Conservation (phyloP, 2,113 vertebrate genomes). For the Craseonycteris thonglongyai region DNA sequence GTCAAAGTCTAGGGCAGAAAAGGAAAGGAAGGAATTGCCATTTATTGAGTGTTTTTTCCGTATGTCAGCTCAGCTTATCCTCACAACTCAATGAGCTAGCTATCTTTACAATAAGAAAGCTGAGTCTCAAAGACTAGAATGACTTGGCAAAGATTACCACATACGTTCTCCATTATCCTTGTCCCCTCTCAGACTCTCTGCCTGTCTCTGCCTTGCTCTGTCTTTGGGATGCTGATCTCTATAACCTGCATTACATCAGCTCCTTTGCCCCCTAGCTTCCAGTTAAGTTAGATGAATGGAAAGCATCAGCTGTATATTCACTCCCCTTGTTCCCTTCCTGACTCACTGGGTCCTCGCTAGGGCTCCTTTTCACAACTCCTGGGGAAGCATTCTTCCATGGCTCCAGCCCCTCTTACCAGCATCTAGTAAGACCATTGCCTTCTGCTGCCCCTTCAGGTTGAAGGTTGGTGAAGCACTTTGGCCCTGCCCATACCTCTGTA, state of each 20-base stretch:
- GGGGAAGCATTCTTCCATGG: neutral
- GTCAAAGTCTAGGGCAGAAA: neutral
- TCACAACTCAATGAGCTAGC: neutral
- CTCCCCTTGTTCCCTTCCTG: neutral
- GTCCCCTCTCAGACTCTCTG: neutral
- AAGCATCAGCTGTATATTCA: accelerated
- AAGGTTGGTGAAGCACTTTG: neutral
- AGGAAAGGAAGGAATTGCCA: neutral
- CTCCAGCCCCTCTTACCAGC: neutral
- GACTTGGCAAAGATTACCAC: neutral
- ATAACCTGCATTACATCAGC: neutral
- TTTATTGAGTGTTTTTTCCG: neutral
- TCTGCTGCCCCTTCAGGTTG: neutral
- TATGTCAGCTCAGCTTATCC: neutral
- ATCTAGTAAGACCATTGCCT: neutral
- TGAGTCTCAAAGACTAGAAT: neutral
- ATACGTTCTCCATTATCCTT: neutral
- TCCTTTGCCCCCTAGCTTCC: neutral
- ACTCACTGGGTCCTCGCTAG: accelerated
- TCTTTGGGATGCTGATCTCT: neutral
- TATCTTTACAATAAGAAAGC: neutral
- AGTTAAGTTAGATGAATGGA: no score
- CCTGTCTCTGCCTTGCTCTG: neutral
- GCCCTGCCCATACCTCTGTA: neutral
- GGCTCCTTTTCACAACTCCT: neutral